These are phyloP conservation scores for Ditula angustiorana DNA, from an alignment of 2,888 invertebrate species.

Conservation along the genomic window DNA sequence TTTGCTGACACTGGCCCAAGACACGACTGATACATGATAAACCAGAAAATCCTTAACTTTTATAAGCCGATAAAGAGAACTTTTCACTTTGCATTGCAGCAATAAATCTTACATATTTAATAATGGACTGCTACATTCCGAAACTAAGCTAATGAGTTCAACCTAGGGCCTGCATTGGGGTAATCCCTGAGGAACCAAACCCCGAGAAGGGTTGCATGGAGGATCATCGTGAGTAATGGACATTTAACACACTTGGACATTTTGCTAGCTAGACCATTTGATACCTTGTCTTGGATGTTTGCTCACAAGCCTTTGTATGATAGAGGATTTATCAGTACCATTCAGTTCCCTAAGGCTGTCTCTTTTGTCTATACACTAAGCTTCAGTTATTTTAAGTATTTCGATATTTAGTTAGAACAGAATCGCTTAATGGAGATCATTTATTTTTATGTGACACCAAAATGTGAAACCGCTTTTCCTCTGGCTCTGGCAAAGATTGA, in stretches of 20 bases:
- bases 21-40: no score
- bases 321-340: background rate
- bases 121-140: background rate
- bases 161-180: background rate
- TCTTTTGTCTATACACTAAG: no score
- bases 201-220: background rate
- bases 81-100: background rate
- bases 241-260: conserved; percentile 1
- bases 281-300: background rate
- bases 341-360: no score
- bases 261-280: background rate
- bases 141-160: background rate
- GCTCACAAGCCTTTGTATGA: background rate
- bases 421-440: no score
- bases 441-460: no score
- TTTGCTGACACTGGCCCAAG: no score
- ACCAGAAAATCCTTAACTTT: no score
- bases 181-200: background rate
- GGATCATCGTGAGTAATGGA: conserved; percentile 4
- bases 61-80: background rate
- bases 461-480: no score
- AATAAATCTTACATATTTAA: background rate
- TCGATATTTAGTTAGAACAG: no score
- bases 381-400: no score
- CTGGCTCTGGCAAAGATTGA: no score